phyloP scores from a whole-genome alignment of 2,113 vertebrate genomes.

The Scomber japonicus region DNA sequence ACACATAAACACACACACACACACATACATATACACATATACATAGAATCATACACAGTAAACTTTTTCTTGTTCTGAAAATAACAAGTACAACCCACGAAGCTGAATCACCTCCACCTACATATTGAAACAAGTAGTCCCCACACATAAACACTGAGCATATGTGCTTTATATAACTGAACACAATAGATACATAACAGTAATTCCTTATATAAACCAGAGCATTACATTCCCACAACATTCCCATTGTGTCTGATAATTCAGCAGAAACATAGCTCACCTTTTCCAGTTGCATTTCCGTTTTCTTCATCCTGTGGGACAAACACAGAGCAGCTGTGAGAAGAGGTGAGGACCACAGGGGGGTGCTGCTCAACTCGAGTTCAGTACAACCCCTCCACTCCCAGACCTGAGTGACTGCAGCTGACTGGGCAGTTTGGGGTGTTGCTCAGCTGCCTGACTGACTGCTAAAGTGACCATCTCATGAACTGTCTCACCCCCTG shows the following conservation, averaged over 20 bases:
- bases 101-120: constrained; percentile 5
- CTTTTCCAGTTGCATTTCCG: constrained; percentile 88
- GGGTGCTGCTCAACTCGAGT: constrained; percentile 14
- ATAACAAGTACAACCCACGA: constrained; percentile 5
- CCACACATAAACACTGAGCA: background rate
- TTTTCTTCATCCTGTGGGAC: constrained; percentile 91
- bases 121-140: background rate
- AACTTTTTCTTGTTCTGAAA: background rate
- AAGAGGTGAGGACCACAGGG: constrained; percentile 22
- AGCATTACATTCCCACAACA: background rate
- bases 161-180: background rate
- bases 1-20: constrained; percentile 20
- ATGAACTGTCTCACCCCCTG: too few species aligned
- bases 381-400: background rate
- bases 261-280: constrained; percentile 62
- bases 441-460: background rate
- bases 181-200: background rate
- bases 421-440: background rate
- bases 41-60: background rate
- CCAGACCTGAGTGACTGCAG: background rate
- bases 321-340: constrained; percentile 50
- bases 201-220: background rate
- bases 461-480: background rate
- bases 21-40: constrained; percentile 17
- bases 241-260: background rate